phyloP scores from a whole-genome alignment of 2,888 invertebrate species.

The Thymelicus lineola region DNA sequence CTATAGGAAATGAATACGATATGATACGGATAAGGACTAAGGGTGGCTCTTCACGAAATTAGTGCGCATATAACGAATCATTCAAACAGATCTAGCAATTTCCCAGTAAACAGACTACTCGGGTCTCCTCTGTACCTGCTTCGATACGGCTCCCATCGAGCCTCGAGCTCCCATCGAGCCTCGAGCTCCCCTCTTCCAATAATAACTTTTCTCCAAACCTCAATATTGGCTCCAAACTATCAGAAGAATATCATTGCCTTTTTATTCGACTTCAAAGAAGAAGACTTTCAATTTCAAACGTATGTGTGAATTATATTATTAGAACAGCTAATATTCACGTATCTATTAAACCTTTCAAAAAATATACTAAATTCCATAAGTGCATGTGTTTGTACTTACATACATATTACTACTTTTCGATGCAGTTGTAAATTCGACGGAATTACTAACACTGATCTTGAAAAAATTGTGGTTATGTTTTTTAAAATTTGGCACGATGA shows the following conservation, averaged over 20 bases:
- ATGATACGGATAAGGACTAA: neutral
- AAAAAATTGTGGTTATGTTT: too few species aligned
- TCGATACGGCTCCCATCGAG: neutral
- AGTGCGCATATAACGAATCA: slow-evolving; percentile 10
- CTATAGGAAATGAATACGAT: slow-evolving; percentile 2
- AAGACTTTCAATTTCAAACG: neutral
- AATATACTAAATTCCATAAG: too few species aligned
- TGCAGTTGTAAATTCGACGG: too few species aligned
- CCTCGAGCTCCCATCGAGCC: neutral
- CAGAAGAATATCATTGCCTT: neutral
- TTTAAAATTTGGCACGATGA: too few species aligned
- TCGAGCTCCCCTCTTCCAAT: neutral
- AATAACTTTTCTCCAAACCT: neutral
- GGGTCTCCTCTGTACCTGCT: neutral
- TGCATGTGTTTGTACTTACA: too few species aligned
- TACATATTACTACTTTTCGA: too few species aligned
- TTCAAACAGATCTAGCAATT: slow-evolving; percentile 26
- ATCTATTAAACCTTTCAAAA: too few species aligned
- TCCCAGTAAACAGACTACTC: slow-evolving; percentile 11
- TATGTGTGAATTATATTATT: too few species aligned
- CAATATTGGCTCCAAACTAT: neutral
- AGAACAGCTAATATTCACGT: too few species aligned
- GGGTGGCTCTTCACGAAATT: slow-evolving; percentile 9
- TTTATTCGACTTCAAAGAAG: neutral
- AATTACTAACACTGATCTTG: too few species aligned